Percentiles rank a stretch among this genome's conserved stretches.
These are phyloP conservation scores for Phallusia fumigata DNA, from an alignment of 23 tunicate genomes.

Conservation along the genomic window DNA sequence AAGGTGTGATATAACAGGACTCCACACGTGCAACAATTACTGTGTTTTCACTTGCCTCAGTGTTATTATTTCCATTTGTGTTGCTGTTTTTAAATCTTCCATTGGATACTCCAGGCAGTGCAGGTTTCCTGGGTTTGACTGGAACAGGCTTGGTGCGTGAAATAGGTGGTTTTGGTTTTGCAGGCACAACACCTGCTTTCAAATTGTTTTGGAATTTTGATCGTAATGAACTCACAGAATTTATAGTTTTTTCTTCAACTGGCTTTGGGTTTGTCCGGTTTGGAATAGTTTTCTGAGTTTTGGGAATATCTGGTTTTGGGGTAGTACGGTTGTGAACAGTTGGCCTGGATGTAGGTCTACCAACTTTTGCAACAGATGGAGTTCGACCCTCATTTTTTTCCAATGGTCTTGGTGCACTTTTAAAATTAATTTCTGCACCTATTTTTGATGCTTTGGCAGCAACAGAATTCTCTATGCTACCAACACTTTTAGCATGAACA, in stretches of 20 bases:
- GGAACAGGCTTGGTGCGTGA: constrained; percentile 51
- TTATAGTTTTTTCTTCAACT: neutral
- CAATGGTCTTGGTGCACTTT: neutral
- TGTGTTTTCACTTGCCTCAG: constrained; percentile 3
- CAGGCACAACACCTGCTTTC: neutral
- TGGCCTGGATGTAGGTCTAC: neutral
- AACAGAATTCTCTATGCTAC: neutral
- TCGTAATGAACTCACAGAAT: neutral
- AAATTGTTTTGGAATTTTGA: neutral
- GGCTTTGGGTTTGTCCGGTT: constrained; percentile 6
- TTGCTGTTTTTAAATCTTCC: neutral
- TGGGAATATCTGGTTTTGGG: constrained; percentile 7
- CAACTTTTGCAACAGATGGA: neutral
- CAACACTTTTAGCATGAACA: neutral
- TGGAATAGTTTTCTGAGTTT: neutral
- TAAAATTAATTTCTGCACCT: constrained; percentile 20
- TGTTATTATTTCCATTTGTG: constrained; percentile 9
- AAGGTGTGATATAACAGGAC: neutral
- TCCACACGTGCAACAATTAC: constrained; percentile 20
- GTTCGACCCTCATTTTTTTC: neutral
- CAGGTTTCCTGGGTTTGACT: constrained; percentile 12
- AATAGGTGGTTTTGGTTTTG: constrained; percentile 21
- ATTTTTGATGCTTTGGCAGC: constrained; percentile 1
- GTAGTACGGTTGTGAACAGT: neutral
- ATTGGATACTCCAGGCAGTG: neutral